Evolutionary conservation across 2,113 vertebrate genomes (phyloP), one percentile per base, ranked within the genome.

Genomic region (Ctenomys sociabilis): DNA sequence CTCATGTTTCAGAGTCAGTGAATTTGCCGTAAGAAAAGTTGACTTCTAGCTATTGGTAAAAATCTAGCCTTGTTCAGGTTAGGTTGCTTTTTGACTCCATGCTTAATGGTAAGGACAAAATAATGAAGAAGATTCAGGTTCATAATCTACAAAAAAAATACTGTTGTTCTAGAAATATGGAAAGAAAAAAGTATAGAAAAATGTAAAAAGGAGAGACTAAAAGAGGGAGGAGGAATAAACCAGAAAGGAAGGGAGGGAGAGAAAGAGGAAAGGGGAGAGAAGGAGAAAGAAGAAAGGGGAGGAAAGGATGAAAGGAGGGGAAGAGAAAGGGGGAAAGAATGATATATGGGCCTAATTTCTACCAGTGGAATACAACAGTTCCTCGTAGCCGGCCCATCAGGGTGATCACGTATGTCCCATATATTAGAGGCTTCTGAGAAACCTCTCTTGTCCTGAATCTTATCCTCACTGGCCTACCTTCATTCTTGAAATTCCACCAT

Each of bases 401-500:
- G 26, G 13, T 43, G 30, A 17, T 43, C 75, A 40, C 68, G 43
- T 73, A 7, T 59, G 40, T 37, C 64, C 57, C 28, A 43, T 37
- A 40, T 28, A 57, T 59, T 16, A 35, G 63, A 43, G 11, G 7
- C 9, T 61, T 19, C 83, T 59, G 66, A 94, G 82, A 95, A 88
- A 66, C 28, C 16, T 93, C 66, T 73, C 17, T 24, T 61, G 22
- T 37, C 75, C 52, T 59, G 83, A 86, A 63, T 43, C 57, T 88
- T 49, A 43, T 40, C 37, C 43, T 73, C 37, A 35, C 30, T 59
- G 26, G 16, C 13, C 54, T 40, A 32, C 28, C 45, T 52, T 80
- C 90, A 94, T 91, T 95, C 80, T 70, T 93, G 40, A 84, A 88
- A 96, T 92, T 81, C 90, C 37, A 59, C 43, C 45, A 43, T 5